Percentiles rank a stretch among this genome's conserved stretches.
phyloP scores from a whole-genome alignment of 2,888 invertebrate species.

The Drosophila austrosaltans region DNA sequence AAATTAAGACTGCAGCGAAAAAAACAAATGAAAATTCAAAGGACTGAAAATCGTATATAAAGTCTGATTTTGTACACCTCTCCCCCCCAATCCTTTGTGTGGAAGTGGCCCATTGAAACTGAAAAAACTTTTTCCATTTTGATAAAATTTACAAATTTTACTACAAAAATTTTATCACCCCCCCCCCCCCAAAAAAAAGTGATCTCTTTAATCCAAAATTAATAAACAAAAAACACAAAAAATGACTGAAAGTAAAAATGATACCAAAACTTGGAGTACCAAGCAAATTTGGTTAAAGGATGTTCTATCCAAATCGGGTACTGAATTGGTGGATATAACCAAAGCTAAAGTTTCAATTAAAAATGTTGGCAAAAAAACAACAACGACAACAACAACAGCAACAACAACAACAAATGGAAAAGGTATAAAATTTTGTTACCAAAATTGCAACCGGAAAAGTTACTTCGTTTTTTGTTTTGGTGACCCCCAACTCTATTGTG shows the following conservation, averaged over 20 bases:
- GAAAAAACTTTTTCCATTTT: neutral
- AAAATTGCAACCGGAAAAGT: conserved; percentile 32
- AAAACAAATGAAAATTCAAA: conserved; percentile 31
- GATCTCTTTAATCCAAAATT: conserved; percentile 44
- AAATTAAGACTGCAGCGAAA: conserved; percentile 51
- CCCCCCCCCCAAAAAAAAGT: neutral
- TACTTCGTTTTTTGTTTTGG: neutral
- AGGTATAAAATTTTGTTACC: conserved; percentile 68
- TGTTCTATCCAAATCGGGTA: conserved; percentile 84
- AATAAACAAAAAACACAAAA: conserved; percentile 29
- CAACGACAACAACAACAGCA: conserved; percentile 9
- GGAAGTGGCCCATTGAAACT: no score
- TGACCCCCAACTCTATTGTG: neutral
- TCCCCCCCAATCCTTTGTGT: neutral
- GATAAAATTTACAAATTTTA: conserved; percentile 12
- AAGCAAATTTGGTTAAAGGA: conserved; percentile 85
- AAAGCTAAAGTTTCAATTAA: conserved; percentile 60
- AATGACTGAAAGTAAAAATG: conserved; percentile 79
- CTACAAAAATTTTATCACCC: neutral
- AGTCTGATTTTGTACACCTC: conserved; percentile 52
- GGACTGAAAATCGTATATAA: conserved; percentile 46
- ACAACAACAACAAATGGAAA: conserved; percentile 56
- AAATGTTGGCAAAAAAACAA: conserved; percentile 47
- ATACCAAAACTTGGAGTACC: conserved; percentile 74
- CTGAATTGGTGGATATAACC: conserved; percentile 82